A percentile compares a stretch with the other conserved stretches of the same genome.
Conservation (phyloP, 2,113 vertebrate genomes). For the Ciconia stormi region DNA sequence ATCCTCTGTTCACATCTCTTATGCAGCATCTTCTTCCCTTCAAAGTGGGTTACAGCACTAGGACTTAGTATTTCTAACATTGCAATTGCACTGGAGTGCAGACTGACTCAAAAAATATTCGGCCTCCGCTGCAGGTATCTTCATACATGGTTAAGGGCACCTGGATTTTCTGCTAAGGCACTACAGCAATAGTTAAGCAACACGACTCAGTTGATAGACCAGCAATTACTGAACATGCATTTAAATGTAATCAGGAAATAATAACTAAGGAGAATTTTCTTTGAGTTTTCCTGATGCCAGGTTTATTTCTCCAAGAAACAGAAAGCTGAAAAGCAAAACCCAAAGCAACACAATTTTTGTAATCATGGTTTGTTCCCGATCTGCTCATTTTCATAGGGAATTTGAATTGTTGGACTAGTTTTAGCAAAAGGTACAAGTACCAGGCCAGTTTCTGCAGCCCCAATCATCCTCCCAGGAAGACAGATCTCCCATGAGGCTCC, state of each 20-base stretch:
- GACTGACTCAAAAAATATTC: neutral
- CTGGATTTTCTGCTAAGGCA: neutral
- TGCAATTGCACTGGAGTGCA: neutral
- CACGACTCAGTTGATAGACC: neutral
- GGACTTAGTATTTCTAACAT: neutral
- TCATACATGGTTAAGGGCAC: neutral
- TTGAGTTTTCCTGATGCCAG: neutral
- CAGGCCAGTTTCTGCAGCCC: neutral
- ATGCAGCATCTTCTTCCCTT: neutral
- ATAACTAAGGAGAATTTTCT: neutral
- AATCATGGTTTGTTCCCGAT: neutral
- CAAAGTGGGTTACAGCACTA: neutral
- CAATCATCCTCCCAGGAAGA: neutral
- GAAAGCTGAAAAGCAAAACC: neutral
- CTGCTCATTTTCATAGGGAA: neutral
- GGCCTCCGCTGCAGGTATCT: neutral
- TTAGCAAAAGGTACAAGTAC: neutral
- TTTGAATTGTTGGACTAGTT: neutral
- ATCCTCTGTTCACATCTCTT: neutral
- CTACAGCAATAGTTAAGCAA: neutral
- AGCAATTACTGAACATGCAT: neutral
- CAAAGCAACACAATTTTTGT: neutral
- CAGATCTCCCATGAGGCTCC: neutral
- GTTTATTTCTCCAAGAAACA: neutral
- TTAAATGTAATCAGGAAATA: neutral